Evolutionary conservation across 2,797 vertebrate species (phyloP), one percentile per base, ranked within the genome.

Genomic region (Eospalax fontanierii): DNA sequence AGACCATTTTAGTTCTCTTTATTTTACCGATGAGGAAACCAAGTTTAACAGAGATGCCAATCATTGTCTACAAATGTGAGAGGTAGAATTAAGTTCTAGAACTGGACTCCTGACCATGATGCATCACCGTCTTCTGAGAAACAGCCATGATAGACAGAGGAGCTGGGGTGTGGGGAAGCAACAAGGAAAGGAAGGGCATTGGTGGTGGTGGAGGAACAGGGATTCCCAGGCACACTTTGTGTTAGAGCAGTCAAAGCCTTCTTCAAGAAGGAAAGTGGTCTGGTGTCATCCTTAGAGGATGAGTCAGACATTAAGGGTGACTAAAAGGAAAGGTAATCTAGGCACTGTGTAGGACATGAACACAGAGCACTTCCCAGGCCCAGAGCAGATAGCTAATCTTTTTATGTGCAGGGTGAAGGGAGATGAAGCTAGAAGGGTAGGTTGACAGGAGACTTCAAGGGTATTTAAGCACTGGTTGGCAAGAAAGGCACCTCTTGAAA

Each of bases 1-100:
- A 63, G 11, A 74, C 6, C 33, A 61, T 87, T 81, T 59, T 28
- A 63, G 33, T 59, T 38, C 3, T 50, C 38, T 7, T 19, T 35
- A 28, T 35, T 91, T 87, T 43, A 82, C 7, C 66, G 66, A 87
- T 57, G 73, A 93, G 76, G 57, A 95, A n/a, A 61, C 28, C 1
- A 16, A 89, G 19, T 40, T 33, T 86, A 74, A 76, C 11, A 22
- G 46, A 59, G 33, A 76, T 21, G 24, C 38, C 19, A 19, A 19
- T 22, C 11, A 7, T 10, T 30, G 24, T 4, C 54, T 16, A 30
- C 57, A 71, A 83, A 63, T 12, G 3, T 6, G 6, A 63, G 21
- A 46, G 71, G 26, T 12, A 28, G 50, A n/a, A 57, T 40, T 43
- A 40, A 50, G 43, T 68, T 87, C 38, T 0, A n/a, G 11, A 16